Evolutionary conservation across 1,140 invertebrate genomes (phyloP).

Genomic region (Dysdera silvatica): DNA sequence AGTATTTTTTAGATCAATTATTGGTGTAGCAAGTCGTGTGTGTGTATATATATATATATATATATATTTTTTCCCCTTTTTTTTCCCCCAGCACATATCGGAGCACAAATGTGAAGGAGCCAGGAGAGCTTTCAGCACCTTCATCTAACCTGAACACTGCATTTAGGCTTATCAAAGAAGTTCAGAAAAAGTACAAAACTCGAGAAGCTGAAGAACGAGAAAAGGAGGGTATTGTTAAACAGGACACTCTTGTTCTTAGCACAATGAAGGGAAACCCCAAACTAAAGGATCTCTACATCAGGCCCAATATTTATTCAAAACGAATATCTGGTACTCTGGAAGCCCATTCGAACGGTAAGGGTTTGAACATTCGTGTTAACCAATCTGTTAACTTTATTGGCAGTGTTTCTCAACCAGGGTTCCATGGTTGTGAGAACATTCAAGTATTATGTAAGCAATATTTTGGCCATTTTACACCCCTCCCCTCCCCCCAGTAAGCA

Average conservation of each 20-base stretch:
- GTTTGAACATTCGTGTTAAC: too few relatives aligned
- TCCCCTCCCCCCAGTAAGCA: too few relatives aligned
- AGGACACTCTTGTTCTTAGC: conserved; percentile 91
- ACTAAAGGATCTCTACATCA: conserved; percentile 95
- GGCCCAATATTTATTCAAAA: conserved; percentile 92
- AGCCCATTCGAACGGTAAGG: conserved; percentile 86
- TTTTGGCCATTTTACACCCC: too few relatives aligned
- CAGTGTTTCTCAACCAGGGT: too few relatives aligned
- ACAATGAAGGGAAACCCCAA: conserved; percentile 97
- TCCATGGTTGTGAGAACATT: background rate
- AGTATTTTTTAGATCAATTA: background rate
- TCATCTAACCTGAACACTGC: conserved; percentile 94
- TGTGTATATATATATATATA: background rate
- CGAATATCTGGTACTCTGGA: conserved; percentile 85
- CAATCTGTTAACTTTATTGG: too few relatives aligned
- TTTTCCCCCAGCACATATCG: conserved; percentile 74
- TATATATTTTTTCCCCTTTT: background rate
- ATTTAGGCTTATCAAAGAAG: conserved; percentile 95
- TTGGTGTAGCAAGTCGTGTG: too few relatives aligned
- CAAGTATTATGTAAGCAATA: too few relatives aligned
- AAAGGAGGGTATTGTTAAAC: conserved; percentile 93
- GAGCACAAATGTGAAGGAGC: conserved; percentile 95
- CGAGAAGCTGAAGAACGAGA: conserved; percentile 96
- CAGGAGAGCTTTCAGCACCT: conserved; percentile 88
- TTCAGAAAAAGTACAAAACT: conserved; percentile 98